Evolutionary conservation across 2,113 vertebrate genomes (phyloP).

Genomic region (Baryphthengus martii): DNA sequence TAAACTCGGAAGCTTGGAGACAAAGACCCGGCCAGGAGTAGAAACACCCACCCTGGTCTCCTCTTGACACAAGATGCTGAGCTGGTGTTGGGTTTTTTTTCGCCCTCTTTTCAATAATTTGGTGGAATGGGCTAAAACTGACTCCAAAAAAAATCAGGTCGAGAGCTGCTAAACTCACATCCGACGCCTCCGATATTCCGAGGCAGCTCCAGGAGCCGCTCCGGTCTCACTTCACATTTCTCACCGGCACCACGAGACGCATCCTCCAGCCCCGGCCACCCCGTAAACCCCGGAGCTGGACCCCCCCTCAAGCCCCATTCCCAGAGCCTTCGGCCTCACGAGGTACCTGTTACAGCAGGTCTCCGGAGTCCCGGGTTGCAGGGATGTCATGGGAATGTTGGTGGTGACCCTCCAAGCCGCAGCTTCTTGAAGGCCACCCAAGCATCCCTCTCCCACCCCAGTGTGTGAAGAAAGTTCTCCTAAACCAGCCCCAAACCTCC

Average conservation of each 20-base stretch:
- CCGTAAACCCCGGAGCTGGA: fast-evolving
- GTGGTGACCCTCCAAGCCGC: neutral
- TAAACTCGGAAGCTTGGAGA: neutral
- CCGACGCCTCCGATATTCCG: neutral
- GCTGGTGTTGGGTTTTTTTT: neutral
- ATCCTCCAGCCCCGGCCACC: neutral
- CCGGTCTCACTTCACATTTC: neutral
- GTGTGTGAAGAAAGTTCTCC: neutral
- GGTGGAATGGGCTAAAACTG: neutral
- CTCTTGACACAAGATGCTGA: fast-evolving
- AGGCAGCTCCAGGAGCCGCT: neutral
- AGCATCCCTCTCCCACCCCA: neutral
- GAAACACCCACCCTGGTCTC: too few species aligned
- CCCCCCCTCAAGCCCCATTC: neutral
- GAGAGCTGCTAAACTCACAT: neutral
- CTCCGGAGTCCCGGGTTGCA: fast-evolving
- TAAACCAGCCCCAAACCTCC: neutral
- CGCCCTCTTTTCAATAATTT: neutral
- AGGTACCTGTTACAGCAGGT: neutral
- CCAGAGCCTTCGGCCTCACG: fast-evolving
- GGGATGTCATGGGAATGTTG: neutral
- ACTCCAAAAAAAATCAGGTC: neutral
- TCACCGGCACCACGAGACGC: fast-evolving
- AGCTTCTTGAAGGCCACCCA: neutral
- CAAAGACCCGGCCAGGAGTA: neutral